Percentiles rank a stretch among this genome's conserved stretches.
These are phyloP conservation scores for Onchidella celtica DNA, from an alignment of 2,888 invertebrate genomes.

Conservation along the genomic window DNA sequence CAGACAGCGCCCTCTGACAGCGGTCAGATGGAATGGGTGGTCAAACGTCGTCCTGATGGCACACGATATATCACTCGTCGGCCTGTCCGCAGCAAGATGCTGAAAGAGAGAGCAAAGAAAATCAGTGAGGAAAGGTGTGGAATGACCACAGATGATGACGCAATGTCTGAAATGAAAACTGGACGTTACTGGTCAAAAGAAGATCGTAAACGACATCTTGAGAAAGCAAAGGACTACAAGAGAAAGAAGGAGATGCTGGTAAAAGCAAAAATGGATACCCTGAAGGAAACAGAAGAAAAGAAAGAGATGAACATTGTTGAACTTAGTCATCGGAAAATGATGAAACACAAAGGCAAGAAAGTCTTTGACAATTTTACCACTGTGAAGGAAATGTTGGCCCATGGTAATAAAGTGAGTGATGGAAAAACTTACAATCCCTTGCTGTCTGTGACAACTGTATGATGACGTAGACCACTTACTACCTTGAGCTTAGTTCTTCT, in stretches of 20 bases:
- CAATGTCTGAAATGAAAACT: constrained; percentile 87
- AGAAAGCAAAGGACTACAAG: constrained; percentile 85
- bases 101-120: constrained; percentile 86
- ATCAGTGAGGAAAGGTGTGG: constrained; percentile 86
- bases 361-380: constrained; percentile 83
- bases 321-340: constrained; percentile 83
- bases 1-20: constrained; percentile 64
- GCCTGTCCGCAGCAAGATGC: constrained; percentile 85
- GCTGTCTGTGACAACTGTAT: constrained; percentile 81
- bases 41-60: constrained; percentile 88
- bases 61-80: constrained; percentile 88
- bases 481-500: not conserved
- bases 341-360: constrained; percentile 82
- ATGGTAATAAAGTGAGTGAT: constrained; percentile 80
- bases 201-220: constrained; percentile 87
- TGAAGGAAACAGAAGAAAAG: constrained; percentile 79
- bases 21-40: constrained; percentile 85
- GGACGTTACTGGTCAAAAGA: constrained; percentile 90
- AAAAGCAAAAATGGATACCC: constrained; percentile 76
- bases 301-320: constrained; percentile 80
- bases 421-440: constrained; percentile 79
- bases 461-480: constrained; percentile 52
- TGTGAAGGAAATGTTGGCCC: constrained; percentile 84
- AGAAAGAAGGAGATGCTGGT: constrained; percentile 79
- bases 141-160: constrained; percentile 89